These are phyloP conservation scores for Carettochelys insculpta DNA, from an alignment of 2,113 vertebrate species.

Conservation along the genomic window DNA sequence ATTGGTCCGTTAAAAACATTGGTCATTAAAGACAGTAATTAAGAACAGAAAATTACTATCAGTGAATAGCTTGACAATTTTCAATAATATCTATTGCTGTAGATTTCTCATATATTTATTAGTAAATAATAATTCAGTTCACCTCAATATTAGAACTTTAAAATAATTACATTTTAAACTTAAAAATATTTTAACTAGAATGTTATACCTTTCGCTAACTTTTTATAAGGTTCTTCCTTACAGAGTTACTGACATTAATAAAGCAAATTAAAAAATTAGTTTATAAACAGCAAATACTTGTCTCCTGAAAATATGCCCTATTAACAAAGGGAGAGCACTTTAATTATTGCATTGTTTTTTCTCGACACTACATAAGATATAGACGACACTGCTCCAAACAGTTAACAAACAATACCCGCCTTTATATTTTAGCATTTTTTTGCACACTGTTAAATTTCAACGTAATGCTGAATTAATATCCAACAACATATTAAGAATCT, in stretches of 20 bases:
- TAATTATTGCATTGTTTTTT: not conserved
- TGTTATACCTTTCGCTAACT: not conserved
- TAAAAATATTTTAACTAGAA: not conserved
- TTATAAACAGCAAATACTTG: not conserved
- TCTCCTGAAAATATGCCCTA: not conserved
- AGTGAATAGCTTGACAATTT: not conserved
- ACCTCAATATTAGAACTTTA: not conserved
- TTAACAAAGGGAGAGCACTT: not conserved
- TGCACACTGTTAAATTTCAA: not conserved
- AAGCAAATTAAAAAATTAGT: not conserved
- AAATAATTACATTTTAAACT: not conserved
- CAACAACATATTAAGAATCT: not conserved
- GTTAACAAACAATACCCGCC: not conserved
- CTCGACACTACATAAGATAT: not conserved
- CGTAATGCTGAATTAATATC: not conserved
- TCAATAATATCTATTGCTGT: not conserved
- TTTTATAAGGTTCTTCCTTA: not conserved
- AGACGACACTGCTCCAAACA: not conserved
- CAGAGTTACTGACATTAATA: not conserved
- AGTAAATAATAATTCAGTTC: not conserved
- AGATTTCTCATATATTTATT: not conserved
- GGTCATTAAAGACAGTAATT: not conserved
- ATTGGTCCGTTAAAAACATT: not conserved
- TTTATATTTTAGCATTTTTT: not conserved
- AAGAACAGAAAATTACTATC: not conserved